A percentile compares a stretch with the other conserved stretches of the same genome.
These are phyloP conservation scores for Lepeophtheirus salmonis DNA, from an alignment of 1,140 invertebrate genomes.

Conservation along the genomic window DNA sequence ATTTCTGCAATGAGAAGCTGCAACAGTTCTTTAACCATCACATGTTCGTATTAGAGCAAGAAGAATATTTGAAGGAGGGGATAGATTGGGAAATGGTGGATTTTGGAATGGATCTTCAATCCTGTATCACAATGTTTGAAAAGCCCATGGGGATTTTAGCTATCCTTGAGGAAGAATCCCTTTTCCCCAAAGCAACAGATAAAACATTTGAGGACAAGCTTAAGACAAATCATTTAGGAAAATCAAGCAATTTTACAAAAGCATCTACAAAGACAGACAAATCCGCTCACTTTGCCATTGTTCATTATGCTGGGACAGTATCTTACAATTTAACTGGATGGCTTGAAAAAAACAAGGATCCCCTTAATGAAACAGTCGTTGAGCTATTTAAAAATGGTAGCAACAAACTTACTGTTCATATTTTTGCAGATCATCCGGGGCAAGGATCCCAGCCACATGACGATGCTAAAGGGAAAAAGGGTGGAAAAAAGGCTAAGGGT, in stretches of 20 bases:
- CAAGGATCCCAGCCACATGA: conserved; percentile 18
- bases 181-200: conserved; percentile 97
- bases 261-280: conserved; percentile 74
- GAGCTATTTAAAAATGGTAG: conserved; percentile 32
- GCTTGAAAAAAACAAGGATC: conserved; percentile 99
- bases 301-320: conserved; percentile 86
- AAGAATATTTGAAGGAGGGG: conserved; percentile 40
- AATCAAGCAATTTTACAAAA: conserved; percentile 36
- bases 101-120: conserved; percentile 89
- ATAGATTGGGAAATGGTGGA: conserved; percentile 63
- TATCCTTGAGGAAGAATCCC: conserved; percentile 99
- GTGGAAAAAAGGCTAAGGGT: conserved; percentile 21
- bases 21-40: too few species aligned
- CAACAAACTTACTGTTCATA: conserved; percentile 26
- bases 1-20: too few species aligned
- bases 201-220: conserved; percentile 55
- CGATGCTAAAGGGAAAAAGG: conserved; percentile 21
- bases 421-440: conserved; percentile 29
- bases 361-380: too few species aligned
- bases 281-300: conserved; percentile 90
- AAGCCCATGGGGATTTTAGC: conserved; percentile 95
- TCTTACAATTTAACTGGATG: conserved; percentile 87
- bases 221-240: conserved; percentile 95
- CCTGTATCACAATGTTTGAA: conserved; percentile 90
- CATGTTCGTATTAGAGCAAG: conserved; percentile 83